Percentiles rank a stretch among this genome's conserved stretches.
phyloP scores from a whole-genome alignment of 2,888 invertebrate genomes.

The Mythimna impura region DNA sequence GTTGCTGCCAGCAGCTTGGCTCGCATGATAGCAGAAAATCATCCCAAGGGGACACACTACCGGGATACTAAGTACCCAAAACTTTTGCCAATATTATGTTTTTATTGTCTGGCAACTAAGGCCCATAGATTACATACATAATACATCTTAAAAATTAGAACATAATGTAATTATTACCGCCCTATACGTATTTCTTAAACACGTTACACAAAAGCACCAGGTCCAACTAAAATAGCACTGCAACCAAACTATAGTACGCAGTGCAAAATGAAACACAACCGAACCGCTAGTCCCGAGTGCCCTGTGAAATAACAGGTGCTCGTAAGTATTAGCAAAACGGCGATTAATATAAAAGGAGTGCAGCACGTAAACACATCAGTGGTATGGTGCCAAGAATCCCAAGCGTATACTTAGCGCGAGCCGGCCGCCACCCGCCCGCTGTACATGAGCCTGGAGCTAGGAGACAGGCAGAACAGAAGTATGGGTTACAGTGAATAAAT shows the following conservation, averaged over 20 bases:
- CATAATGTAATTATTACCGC: neutral
- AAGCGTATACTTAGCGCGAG: constrained; percentile 60
- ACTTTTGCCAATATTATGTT: no score
- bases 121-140: no score
- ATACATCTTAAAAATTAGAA: no score
- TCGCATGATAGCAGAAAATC: no score
- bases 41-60: no score
- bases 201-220: neutral
- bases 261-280: constrained; percentile 15
- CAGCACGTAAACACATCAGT: constrained; percentile 57
- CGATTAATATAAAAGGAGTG: constrained; percentile 62
- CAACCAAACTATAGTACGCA: neutral
- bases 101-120: no score
- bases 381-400: constrained; percentile 62
- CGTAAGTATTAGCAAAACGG: constrained; percentile 53
- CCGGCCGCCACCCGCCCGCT: constrained; percentile 46
- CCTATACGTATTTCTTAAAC: neutral
- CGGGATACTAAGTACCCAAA: no score
- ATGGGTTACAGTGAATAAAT: neutral
- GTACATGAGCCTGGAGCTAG: constrained; percentile 43
- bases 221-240: constrained; percentile 3
- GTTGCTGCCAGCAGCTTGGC: no score
- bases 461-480: constrained; percentile 49
- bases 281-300: constrained; percentile 16
- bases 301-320: constrained; percentile 52